These are phyloP conservation scores for Gorsachius goisagi DNA, from an alignment of 2,113 vertebrate species.

Conservation along the genomic window DNA sequence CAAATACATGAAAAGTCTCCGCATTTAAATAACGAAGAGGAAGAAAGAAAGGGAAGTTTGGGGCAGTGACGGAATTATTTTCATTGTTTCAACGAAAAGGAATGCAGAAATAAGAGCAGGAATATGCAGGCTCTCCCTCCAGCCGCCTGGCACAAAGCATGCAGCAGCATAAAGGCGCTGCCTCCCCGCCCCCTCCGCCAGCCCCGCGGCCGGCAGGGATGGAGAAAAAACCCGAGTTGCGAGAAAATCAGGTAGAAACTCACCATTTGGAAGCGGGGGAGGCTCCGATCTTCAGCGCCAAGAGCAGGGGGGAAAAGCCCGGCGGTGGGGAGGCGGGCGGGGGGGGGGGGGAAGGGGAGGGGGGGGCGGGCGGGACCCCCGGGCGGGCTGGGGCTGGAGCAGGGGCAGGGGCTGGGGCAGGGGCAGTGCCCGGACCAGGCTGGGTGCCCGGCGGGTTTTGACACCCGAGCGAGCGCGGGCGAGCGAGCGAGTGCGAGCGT, in stretches of 20 bases:
- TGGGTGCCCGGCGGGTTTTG: conserved; percentile 41
- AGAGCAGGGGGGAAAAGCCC: conserved; percentile 22
- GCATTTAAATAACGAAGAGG: conserved; percentile 45
- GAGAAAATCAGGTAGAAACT: conserved; percentile 68
- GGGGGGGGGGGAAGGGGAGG: neutral
- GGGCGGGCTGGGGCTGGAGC: neutral
- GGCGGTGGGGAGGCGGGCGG: neutral
- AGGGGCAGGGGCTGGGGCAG: neutral
- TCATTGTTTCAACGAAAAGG: conserved; percentile 50
- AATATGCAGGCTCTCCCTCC: conserved; percentile 32
- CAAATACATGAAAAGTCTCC: conserved; percentile 28
- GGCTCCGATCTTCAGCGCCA: conserved; percentile 50
- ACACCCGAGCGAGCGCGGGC: neutral
- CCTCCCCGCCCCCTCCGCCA: conserved; percentile 54
- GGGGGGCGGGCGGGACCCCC: conserved; percentile 21
- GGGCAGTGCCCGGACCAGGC: neutral
- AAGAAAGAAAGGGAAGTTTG: conserved; percentile 6
- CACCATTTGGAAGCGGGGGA: conserved; percentile 68
- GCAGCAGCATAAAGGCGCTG: conserved; percentile 45
- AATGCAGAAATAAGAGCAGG: conserved; percentile 41
- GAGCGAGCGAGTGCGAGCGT: neutral
- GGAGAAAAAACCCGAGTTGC: conserved; percentile 11
- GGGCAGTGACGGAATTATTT: conserved; percentile 63
- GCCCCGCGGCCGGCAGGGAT: conserved; percentile 21
- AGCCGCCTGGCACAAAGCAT: conserved; percentile 58